Conservation (phyloP, 1,140 invertebrate species). For the Bombyx mori region DNA sequence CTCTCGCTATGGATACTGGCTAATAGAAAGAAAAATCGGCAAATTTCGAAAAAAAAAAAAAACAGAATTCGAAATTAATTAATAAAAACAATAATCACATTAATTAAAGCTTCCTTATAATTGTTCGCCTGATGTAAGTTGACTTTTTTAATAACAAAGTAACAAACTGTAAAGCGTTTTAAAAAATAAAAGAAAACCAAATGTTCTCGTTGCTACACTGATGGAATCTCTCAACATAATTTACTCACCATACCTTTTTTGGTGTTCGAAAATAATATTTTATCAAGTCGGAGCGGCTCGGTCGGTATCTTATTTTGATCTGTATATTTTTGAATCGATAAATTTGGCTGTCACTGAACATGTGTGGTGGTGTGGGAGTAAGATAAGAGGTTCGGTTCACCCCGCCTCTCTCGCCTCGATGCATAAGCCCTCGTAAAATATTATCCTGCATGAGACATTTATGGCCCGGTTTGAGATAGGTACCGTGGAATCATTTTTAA, state of each 20-base stretch:
- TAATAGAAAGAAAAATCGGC: too few species aligned
- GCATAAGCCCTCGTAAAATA: slow-evolving; percentile 61
- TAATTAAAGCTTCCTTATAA: too few species aligned
- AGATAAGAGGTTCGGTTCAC: slow-evolving; percentile 35
- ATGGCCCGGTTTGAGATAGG: slow-evolving; percentile 56
- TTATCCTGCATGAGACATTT: slow-evolving; percentile 63
- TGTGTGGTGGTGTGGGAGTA: slow-evolving; percentile 53
- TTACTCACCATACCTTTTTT: slow-evolving; percentile 15
- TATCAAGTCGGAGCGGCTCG: slow-evolving; percentile 15
- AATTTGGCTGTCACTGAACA: slow-evolving; percentile 65
- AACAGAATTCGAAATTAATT: too few species aligned
- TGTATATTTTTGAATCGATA: slow-evolving; percentile 65
- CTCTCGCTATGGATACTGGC: too few species aligned
- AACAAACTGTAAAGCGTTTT: too few species aligned
- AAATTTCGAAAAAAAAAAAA: too few species aligned
- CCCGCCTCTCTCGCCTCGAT: slow-evolving; percentile 32
- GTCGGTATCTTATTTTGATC: slow-evolving; percentile 53
- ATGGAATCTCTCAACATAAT: slow-evolving; percentile 14
- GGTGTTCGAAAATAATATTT: slow-evolving; percentile 30
- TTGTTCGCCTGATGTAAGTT: too few species aligned
- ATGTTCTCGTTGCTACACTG: slow-evolving; percentile 1
- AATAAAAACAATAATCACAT: too few species aligned
- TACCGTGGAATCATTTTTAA: slow-evolving; percentile 50
- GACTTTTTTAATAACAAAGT: too few species aligned
- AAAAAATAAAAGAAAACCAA: too few species aligned